Conservation (phyloP, 35 echinoderm and acorn worm genomes). For the Hemicentrotus pulcherrimus region DNA sequence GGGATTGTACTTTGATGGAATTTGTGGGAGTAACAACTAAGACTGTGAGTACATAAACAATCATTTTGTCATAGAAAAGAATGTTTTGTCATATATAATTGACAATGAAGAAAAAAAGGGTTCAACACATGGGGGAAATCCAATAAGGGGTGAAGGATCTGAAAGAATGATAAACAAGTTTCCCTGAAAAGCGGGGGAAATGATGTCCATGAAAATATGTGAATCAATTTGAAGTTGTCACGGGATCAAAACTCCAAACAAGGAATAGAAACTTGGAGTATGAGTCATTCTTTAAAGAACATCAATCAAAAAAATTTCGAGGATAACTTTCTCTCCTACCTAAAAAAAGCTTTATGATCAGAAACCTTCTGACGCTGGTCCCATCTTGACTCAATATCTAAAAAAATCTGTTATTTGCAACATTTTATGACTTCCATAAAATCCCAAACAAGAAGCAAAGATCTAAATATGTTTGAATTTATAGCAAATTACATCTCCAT, state of each 20-base stretch:
- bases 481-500: neutral
- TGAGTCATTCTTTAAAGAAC: neutral
- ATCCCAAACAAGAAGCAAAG: neutral
- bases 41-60: neutral
- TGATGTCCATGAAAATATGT: neutral
- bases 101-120: neutral
- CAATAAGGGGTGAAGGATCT: neutral
- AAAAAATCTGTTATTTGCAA: neutral
- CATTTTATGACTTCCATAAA: neutral
- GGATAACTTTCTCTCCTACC: neutral
- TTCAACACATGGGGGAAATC: neutral
- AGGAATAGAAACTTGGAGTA: neutral
- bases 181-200: neutral
- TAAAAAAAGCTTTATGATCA: neutral
- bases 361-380: neutral
- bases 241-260: constrained; percentile 1
- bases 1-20: constrained; percentile 2
- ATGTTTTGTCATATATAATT: neutral
- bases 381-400: neutral
- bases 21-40: neutral
- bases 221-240: neutral
- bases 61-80: neutral
- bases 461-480: neutral
- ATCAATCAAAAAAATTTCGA: neutral
- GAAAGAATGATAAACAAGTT: neutral